These are phyloP conservation scores for Acestrorhynchus altus DNA, from an alignment of 2,797 vertebrate species.

Conservation along the genomic window DNA sequence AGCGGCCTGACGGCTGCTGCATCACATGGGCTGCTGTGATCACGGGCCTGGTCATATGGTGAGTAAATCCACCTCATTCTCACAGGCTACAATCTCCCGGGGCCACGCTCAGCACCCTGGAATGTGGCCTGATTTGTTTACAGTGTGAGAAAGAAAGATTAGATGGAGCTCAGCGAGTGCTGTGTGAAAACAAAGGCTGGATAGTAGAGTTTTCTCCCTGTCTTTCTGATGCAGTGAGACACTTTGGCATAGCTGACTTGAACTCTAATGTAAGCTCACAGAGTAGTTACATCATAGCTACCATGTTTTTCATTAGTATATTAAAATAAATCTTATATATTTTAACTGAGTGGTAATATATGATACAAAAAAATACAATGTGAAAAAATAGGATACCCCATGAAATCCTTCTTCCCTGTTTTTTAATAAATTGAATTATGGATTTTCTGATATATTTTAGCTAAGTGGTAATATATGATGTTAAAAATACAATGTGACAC, in stretches of 20 bases:
- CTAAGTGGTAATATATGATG: too few relatives aligned
- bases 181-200: neutral
- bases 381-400: too few relatives aligned
- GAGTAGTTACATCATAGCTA: neutral
- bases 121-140: neutral
- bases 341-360: too few relatives aligned
- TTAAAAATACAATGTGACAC: too few relatives aligned
- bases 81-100: conserved; percentile 4
- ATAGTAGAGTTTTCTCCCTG: neutral
- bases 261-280: neutral
- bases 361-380: too few relatives aligned
- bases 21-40: conserved; percentile 86
- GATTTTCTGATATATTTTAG: too few relatives aligned
- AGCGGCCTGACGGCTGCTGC: conserved; percentile 83
- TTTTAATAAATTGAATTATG: too few relatives aligned
- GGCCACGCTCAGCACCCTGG: conserved; percentile 14
- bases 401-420: too few relatives aligned
- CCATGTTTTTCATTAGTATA: neutral
- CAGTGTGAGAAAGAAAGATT: neutral
- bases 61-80: conserved; percentile 68
- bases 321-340: neutral
- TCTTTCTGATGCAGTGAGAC: neutral
- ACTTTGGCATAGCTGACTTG: neutral
- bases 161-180: neutral
- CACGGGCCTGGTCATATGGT: conserved; percentile 92